Percentiles rank a stretch among this genome's conserved stretches.
Conservation (phyloP, 2,888 invertebrate species). For the Glomeris marginata region DNA sequence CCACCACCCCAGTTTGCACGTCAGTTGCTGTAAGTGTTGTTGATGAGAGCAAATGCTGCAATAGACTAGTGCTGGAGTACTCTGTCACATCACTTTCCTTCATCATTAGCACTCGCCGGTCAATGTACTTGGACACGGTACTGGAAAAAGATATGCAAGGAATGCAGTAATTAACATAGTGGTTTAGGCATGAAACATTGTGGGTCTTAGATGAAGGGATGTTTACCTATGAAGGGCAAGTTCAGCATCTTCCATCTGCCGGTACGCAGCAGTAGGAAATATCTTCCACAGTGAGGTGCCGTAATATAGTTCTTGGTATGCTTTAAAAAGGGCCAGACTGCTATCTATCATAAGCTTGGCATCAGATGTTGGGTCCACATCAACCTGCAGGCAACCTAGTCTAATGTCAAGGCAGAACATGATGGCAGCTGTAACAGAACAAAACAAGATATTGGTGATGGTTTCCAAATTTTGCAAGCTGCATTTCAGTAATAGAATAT, state of each 20-base stretch:
- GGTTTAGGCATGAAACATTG: too few relatives aligned
- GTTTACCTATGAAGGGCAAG: slow-evolving; percentile 20
- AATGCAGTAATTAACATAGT: too few relatives aligned
- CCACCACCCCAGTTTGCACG: slow-evolving; percentile 19
- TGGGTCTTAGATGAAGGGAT: too few relatives aligned
- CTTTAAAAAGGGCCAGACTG: slow-evolving; percentile 23
- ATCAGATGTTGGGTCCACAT: slow-evolving; percentile 17
- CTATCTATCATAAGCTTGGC: slow-evolving; percentile 24
- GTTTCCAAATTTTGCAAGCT: not conserved
- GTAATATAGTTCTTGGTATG: slow-evolving; percentile 24
- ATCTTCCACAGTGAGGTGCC: slow-evolving; percentile 25
- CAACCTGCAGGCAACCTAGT: slow-evolving; percentile 23
- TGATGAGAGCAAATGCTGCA: slow-evolving; percentile 16
- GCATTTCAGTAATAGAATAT: too few relatives aligned
- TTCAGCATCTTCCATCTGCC: slow-evolving; percentile 19
- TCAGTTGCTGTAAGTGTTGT: slow-evolving; percentile 9
- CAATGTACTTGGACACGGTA: slow-evolving; percentile 16
- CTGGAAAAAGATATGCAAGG: slow-evolving; percentile 8
- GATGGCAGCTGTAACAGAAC: slow-evolving; percentile 22
- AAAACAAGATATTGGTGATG: not conserved
- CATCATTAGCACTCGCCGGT: slow-evolving; percentile 7
- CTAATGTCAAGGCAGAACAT: slow-evolving; percentile 27
- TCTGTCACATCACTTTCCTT: slow-evolving; percentile 9
- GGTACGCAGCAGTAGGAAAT: slow-evolving; percentile 18
- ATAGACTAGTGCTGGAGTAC: slow-evolving; percentile 12